Conservation (phyloP, 92 coral and sea anemone genomes). For the Porites cylindrica region DNA sequence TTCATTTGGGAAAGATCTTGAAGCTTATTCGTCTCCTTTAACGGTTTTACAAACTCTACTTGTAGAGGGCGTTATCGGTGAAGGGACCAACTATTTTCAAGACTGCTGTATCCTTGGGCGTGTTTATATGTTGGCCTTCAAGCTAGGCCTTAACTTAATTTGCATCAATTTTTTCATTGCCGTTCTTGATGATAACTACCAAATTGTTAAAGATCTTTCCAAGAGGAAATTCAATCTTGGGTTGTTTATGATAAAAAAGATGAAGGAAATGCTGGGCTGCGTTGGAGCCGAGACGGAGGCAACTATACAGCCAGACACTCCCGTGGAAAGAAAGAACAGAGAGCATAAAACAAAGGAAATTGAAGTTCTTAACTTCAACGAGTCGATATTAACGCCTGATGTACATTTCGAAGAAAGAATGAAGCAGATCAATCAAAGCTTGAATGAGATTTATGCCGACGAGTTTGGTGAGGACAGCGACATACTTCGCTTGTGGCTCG, state of each 20-base stretch:
- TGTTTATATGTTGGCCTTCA: background rate
- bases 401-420: background rate
- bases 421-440: slow-evolving; percentile 1
- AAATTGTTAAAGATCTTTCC: background rate
- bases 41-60: slow-evolving; percentile 8
- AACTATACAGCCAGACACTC: background rate
- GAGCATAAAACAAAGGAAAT: background rate
- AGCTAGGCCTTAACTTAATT: background rate
- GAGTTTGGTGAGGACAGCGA: slow-evolving; percentile 25
- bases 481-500: slow-evolving; percentile 20
- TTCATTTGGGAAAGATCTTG: background rate
- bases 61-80: slow-evolving; percentile 8
- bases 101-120: slow-evolving; percentile 20
- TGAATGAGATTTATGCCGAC: slow-evolving; percentile 14
- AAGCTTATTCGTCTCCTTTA: slow-evolving; percentile 15
- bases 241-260: slow-evolving; percentile 23
- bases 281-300: background rate
- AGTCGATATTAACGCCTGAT: background rate
- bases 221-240: slow-evolving; percentile 20
- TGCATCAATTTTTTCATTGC: slow-evolving; percentile 8
- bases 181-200: background rate
- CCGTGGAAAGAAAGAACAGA: background rate
- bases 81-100: background rate
- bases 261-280: slow-evolving; percentile 23
- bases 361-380: background rate